Base-by-base conservation (phyloP, 2,888 invertebrate genomes). In the Philereme transversata region DNA sequence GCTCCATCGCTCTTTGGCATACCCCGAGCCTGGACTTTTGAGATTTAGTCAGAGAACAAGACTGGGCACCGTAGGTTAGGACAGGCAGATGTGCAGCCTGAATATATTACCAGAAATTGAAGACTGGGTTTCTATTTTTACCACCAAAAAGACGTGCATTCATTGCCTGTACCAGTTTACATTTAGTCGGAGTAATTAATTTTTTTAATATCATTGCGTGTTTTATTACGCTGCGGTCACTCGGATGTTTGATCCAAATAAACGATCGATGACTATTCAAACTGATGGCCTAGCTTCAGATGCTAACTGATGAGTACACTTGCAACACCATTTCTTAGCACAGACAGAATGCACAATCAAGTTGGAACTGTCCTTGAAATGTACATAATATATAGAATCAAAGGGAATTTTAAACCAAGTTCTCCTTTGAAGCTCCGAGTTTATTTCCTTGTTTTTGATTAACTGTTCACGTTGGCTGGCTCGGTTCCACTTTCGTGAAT, bases 121-220 rank as follows among this genome's bases (percentile, higher is more conserved):
- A n/a, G n/a, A n/a, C n/a, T n/a, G n/a, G n/a, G n/a, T n/a, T n/a
- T 76, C 83, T 88, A 88, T 87, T 87, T 88, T 83, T 79, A 82
- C 73, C 55, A 64, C 75, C 73, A 70, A 75, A 78, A 76, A 84
- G 82, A 84, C 82, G 82, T 85, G 84, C 82, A 86, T 86, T 22
- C 22, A 80, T 78, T 83, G 75, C 81, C 78, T 80, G 80, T 81
- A 79, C 83, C 79, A 74, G 87, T 89, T 87, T 86, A 87, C 83
- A 79, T 86, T 81, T 78, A 73, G 78, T 72, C 74, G 76, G 62
- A 9, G 84, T 84, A 87, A 87, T 89, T 88, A 88, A 87, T 84
- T 70, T 79, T 72, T 78, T 86, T 89, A 87, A 86, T 85, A 85
- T 82, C 83, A 84, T 79, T 82, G 81, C 79, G 68, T 71, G 79